Percentiles rank a stretch among this genome's conserved stretches.
Conservation (phyloP, 2,113 vertebrate species). For the Nothobranchius kuhntae region DNA sequence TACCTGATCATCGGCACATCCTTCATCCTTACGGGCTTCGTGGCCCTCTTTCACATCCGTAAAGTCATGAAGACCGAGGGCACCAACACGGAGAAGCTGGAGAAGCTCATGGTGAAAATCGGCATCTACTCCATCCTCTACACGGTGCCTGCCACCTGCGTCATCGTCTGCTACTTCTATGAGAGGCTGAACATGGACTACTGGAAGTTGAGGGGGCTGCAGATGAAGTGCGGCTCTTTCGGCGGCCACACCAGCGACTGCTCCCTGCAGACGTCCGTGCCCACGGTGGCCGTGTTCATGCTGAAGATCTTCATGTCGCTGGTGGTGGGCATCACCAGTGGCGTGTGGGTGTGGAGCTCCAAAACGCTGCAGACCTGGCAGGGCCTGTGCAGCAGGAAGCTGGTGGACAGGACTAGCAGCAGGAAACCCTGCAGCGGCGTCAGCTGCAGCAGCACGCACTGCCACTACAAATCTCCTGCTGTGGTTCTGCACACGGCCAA, state of each 20-base stretch:
- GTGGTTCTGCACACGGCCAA: slow-evolving; percentile 93
- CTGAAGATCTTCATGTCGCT: slow-evolving; percentile 99
- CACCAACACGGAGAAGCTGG: slow-evolving; percentile 97
- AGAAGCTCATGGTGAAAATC: slow-evolving; percentile 98
- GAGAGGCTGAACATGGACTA: slow-evolving; percentile 94
- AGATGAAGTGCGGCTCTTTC: slow-evolving; percentile 81
- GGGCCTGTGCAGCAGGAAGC: slow-evolving; percentile 90
- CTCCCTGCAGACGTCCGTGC: slow-evolving; percentile 88
- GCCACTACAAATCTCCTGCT: slow-evolving; percentile 92
- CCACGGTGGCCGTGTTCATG: slow-evolving; percentile 95
- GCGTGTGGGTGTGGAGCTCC: slow-evolving; percentile 99
- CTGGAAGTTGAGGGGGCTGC: slow-evolving; percentile 88
- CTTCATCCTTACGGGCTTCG: slow-evolving; percentile 96
- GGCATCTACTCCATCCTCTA: slow-evolving; percentile 98
- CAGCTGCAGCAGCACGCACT: slow-evolving; percentile 86
- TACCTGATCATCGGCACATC: slow-evolving; percentile 95
- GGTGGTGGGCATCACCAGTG: slow-evolving; percentile 98
- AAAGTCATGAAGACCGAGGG: slow-evolving; percentile 97
- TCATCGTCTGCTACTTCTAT: slow-evolving; percentile 97
- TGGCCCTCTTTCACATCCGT: slow-evolving; percentile 97
- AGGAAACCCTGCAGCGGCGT: slow-evolving; percentile 87
- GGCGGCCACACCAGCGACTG: slow-evolving; percentile 83
- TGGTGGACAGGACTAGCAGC: slow-evolving; percentile 85
- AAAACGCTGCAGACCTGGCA: slow-evolving; percentile 99
- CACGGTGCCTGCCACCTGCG: slow-evolving; percentile 95